Evolutionary conservation across 2,888 invertebrate species (phyloP), one percentile per base, ranked within the genome.

Genomic region (Orthosia gracilis): DNA sequence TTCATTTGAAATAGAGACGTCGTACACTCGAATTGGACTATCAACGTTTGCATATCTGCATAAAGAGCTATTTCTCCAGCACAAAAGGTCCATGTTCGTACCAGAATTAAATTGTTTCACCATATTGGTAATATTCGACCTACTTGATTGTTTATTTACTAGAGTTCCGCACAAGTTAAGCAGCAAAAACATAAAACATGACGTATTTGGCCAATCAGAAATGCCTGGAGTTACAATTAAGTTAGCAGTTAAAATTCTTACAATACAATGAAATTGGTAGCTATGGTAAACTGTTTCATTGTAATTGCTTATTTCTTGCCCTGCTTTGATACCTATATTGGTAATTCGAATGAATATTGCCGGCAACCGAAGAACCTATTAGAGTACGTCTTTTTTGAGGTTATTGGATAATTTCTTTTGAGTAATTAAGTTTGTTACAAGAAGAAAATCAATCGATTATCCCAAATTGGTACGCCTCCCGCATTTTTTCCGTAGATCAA

Each of bases 171-270:
- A 61, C 71, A 69, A 71, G 81, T 61, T 45, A 45, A 70, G 50
- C 54, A 67, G 63, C 45, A 62, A 18, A 50, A 50, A 23, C 58
- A 76, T 80, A 80, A 71, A 80, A 81, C 77, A 65, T 72, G 18
- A 26, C 82, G 18, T 81, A 77, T 80, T 80, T 81, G 80, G 82
- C 23, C 52, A 72, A 77, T 81, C 66, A 52, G 66, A 40, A 81
- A 18, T 57, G 80, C 82, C 69, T 26, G 47, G 55, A 80, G 80
- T 63, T 21, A 63, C 80, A 80, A 72, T 81, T 80, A 63, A 58
- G 76, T 69, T 62, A 76, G 47, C 65, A 59, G 45, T 68, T 72
- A 57, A 69, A 69, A 72, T 72, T 76, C 62, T 59, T 65, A 63
- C 21, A 26, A 66, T 55, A 59, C 65, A 68, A 65, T 62, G 45